Evolutionary conservation across 2,797 vertebrate genomes (phyloP), one percentile per base, ranked within the genome.

Genomic region (Bovichtus variegatus): DNA sequence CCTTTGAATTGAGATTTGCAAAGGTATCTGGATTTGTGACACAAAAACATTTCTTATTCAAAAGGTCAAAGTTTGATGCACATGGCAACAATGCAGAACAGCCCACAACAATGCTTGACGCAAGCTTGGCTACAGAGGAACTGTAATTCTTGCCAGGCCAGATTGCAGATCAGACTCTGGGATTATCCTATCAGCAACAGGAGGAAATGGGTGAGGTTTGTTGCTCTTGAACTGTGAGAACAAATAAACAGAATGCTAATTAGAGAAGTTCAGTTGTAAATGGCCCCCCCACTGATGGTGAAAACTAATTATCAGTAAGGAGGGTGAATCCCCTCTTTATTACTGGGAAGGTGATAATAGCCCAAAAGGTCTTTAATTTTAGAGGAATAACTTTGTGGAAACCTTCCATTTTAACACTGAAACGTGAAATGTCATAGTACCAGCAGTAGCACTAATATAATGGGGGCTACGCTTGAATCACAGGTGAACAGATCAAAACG

Each of bases 201-300:
- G 73, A 89, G 86, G 84, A 88, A 87, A 67, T 82, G 83, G 83
- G 69, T 6, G 38, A 81, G 83, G 73, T 87, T 79, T 87, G 84
- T 72, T 87, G 86, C 74, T 91, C 80, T 81, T 82, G 67, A 87
- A 81, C 76, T 79, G 83, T 86, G 76, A 82, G 78, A 80, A 82
- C 71, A 87, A 90, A 92, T 80, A 86, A 88, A 89, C 67, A 74
- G 10, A 76, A 88, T 82, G 76, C 79, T 92, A 91, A 91, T 85
- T 63, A 58, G 71, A 78, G 58, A 85, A 72, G 75, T 79, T 79
- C 60, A 90, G 76, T 68, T 90, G 81, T 88, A 86, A 92, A 83
- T 79, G 74, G n/a, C 40, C 59, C 74, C 82, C 85, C 85, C 62
- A 38, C 82, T 86, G 81, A 74, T 63, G 27, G 71, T 80, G 61